A percentile compares a stretch with the other conserved stretches of the same genome.
phyloP scores from a whole-genome alignment of 2,797 vertebrate genomes.

The Pseudopleuronectes americanus region DNA sequence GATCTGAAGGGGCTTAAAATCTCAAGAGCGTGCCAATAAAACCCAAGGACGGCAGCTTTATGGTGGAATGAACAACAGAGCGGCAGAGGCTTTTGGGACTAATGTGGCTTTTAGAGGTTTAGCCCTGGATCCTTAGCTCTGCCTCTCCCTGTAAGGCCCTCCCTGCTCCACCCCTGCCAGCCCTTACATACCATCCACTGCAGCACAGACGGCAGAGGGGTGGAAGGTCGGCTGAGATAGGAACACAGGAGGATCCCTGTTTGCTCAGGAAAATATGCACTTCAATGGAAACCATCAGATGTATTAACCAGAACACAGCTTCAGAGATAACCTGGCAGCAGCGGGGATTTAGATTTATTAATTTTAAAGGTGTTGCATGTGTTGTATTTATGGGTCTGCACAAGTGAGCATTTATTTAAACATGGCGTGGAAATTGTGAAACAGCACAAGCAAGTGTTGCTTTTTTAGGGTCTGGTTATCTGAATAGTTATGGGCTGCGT shows the following conservation, averaged over 20 bases:
- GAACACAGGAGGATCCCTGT: conserved; percentile 58
- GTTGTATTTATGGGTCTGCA: background rate
- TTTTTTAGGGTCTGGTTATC: conserved; percentile 35
- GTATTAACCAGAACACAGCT: conserved; percentile 25
- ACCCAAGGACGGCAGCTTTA: conserved; percentile 62
- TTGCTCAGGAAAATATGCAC: conserved; percentile 47
- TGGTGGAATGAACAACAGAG: conserved; percentile 50
- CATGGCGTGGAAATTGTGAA: background rate
- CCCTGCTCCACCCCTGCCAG: conserved; percentile 31
- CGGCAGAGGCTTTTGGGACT: conserved; percentile 58
- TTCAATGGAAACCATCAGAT: conserved; percentile 52
- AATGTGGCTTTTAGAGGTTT: conserved; percentile 66
- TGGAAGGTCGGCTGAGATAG: conserved; percentile 62
- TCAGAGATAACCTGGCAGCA: conserved; percentile 18
- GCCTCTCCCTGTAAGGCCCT: conserved; percentile 35
- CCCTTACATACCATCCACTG: conserved; percentile 51
- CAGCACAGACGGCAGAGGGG: conserved; percentile 47
- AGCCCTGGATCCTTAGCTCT: conserved; percentile 68
- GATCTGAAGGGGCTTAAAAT: conserved; percentile 52
- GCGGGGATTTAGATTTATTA: conserved; percentile 16
- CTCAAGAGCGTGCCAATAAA: conserved; percentile 61
- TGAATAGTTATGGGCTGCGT: conserved; percentile 56
- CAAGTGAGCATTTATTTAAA: background rate
- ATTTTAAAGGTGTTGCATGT: background rate
- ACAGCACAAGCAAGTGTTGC: conserved; percentile 11